Evolutionary conservation across 2,888 invertebrate genomes (phyloP), one percentile per base, ranked within the genome.

Genomic region (Toxonevra muliebris): DNA sequence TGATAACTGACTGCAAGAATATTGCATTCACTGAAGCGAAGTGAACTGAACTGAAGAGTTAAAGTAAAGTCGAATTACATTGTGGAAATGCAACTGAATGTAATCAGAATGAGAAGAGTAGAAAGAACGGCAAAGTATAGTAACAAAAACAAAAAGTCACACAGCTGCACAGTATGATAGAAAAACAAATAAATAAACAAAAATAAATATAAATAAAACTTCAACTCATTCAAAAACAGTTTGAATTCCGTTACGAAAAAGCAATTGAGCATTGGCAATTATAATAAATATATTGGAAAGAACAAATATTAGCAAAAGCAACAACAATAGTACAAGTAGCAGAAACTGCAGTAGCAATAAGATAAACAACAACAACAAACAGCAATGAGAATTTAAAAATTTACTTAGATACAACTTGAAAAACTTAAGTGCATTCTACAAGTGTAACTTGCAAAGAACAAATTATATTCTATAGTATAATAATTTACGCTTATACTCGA

Each of bases 251-350:
- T 53, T 53, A 53, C n/a, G 7, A 5, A 53, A 7, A 17, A 12
- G 53, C 53, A 53, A 53, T 19, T 53, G 53, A 53, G 19, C 53
- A 19, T 19, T 52, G 17, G 17, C 53, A 52, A 52, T 52, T 52
- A 53, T 19, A 53, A 48, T 53, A 53, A 15, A 53, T 53, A n/a
- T 19, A 53, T 53, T n/a, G 15, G 8, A 53, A 53, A 17, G 53
- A 53, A 53, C 15, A 53, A 53, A 15, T 53, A 53, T n/a, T 8
- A 15, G 53, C 17, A 53, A 15, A 4, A 48, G 8, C 3, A 48
- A 8, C 12, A 8, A 48, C 12, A 15, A 48, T 3, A 48, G 8
- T 5, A 48, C 4, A 2, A 48, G 8, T 48, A 12, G 15, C 7
- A 11, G 17, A 5, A 17, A n/a, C 15, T 15, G 1, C 15, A 53